phyloP scores from a whole-genome alignment of 92 coral and sea anemone genomes.

The Porites rus region DNA sequence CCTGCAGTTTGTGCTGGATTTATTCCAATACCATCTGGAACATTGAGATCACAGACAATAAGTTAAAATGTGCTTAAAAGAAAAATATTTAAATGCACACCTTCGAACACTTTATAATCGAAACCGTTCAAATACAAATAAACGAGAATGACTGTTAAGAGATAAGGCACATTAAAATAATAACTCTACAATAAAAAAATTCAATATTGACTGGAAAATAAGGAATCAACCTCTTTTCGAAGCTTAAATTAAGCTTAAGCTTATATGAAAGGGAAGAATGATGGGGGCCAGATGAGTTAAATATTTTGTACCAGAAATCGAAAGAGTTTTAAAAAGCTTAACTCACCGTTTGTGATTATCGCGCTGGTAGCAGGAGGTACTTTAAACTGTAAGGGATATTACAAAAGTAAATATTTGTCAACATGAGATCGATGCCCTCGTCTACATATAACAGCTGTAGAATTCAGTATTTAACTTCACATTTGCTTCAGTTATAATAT shows the following conservation, averaged over 20 bases:
- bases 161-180: no score
- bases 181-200: neutral
- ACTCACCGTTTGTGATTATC: constrained; percentile 98
- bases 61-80: neutral
- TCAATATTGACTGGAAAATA: neutral
- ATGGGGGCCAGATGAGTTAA: no score
- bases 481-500: neutral
- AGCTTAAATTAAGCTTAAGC: no score
- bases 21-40: constrained; percentile 97
- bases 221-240: no score
- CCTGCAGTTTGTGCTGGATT: constrained; percentile 99
- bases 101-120: no score
- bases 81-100: no score
- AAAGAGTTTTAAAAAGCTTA: no score
- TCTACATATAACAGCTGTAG: neutral
- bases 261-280: no score
- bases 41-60: constrained; percentile 2
- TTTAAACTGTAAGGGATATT: constrained; percentile 75
- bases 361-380: constrained; percentile 99
- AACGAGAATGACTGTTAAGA: no score
- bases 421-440: neutral
- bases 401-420: neutral
- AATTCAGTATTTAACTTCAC: no score
- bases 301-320: no score
- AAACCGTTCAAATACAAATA: no score